Evolutionary conservation across 2,113 vertebrate genomes (phyloP).

Genomic region (Anhinga anhinga): DNA sequence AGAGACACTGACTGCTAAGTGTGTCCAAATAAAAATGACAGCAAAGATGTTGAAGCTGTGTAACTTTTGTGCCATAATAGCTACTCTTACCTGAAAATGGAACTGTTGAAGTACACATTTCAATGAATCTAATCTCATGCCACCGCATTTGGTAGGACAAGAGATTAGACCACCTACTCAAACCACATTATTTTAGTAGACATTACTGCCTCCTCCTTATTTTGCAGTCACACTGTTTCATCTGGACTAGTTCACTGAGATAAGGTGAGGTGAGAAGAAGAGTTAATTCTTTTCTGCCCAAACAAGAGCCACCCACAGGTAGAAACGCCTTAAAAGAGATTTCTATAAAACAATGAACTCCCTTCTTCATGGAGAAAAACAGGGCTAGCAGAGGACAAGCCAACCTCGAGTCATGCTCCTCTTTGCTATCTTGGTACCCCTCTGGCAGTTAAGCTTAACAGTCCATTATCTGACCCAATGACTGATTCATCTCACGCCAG

Average conservation of each 20-base stretch:
- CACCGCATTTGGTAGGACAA: background rate
- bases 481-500: background rate
- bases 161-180: background rate
- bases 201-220: background rate
- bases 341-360: background rate
- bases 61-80: background rate
- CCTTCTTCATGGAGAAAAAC: background rate
- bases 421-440: background rate
- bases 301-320: background rate
- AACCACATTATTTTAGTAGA: background rate
- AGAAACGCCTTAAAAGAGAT: background rate
- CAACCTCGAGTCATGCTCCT: background rate
- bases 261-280: background rate
- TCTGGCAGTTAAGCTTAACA: background rate
- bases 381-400: background rate
- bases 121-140: background rate
- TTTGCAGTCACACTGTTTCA: background rate
- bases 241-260: background rate
- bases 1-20: background rate
- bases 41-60: background rate
- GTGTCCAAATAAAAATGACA: background rate
- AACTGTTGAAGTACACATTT: background rate
- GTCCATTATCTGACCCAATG: background rate
- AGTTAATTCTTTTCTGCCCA: background rate
- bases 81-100: background rate